Percentiles rank a stretch among this genome's conserved stretches.
These are phyloP conservation scores for Fopius arisanus DNA, from an alignment of 1,140 invertebrate genomes.

Conservation along the genomic window DNA sequence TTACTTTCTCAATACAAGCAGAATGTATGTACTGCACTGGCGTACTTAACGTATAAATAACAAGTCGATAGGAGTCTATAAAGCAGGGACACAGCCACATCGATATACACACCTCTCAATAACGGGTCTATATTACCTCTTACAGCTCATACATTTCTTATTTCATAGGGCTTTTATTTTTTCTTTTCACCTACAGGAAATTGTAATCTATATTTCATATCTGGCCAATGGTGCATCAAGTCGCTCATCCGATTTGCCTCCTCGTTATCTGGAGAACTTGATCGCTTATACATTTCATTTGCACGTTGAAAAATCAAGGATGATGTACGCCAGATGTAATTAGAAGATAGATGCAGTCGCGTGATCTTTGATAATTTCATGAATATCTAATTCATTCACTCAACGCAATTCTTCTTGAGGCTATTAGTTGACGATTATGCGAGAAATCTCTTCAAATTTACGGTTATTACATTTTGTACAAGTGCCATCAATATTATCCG, in stretches of 20 bases:
- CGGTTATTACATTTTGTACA: neutral
- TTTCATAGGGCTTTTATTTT: conserved; percentile 21
- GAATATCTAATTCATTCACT: neutral
- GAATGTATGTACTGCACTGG: neutral
- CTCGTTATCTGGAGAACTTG: conserved; percentile 11
- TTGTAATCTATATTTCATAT: conserved; percentile 40
- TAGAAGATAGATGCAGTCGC: conserved; percentile 3
- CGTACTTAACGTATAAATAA: conserved; percentile 48
- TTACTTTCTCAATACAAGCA: neutral
- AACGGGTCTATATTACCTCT: conserved; percentile 10
- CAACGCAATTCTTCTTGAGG: neutral
- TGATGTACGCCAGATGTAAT: neutral
- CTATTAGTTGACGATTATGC: neutral
- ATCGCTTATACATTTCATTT: conserved; percentile 20
- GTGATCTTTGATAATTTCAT: neutral
- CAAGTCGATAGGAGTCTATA: conserved; percentile 13
- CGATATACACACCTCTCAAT: conserved; percentile 2
- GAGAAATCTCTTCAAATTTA: neutral
- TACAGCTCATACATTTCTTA: neutral
- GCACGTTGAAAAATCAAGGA: neutral
- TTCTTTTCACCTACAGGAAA: conserved; percentile 27
- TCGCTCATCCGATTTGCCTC: conserved; percentile 10
- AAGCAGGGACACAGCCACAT: conserved; percentile 1
- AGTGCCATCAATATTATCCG: too few relatives aligned
- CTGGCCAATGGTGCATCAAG: neutral